Evolutionary conservation across 2,888 invertebrate genomes (phyloP).

Genomic region (Dynastes grantii): DNA sequence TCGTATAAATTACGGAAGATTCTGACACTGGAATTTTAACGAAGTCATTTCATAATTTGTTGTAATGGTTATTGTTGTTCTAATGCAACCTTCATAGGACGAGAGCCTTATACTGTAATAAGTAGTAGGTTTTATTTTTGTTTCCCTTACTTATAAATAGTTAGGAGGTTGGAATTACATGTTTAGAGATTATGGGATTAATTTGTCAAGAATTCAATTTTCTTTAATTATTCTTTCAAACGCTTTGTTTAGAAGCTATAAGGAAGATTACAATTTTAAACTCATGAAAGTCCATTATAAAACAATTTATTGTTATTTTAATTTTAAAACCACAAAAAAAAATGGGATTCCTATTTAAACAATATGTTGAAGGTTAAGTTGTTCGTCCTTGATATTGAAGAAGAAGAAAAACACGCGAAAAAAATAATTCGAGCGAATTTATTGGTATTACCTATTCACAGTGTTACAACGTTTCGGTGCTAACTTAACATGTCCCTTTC

Average conservation of each 20-base stretch:
- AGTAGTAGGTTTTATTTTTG: slow-evolving; percentile 5
- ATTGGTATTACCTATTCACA: no score
- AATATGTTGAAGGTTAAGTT: no score
- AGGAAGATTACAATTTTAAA: background rate
- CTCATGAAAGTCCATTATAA: no score
- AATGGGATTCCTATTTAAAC: no score
- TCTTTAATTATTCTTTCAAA: background rate
- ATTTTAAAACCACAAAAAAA: no score
- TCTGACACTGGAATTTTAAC: slow-evolving; percentile 67
- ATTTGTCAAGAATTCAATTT: slow-evolving; percentile 19
- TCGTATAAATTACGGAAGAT: slow-evolving; percentile 64
- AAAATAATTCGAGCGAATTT: no score
- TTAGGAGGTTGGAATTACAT: background rate
- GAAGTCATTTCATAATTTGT: slow-evolving; percentile 68
- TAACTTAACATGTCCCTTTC: no score
- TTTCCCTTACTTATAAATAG: background rate
- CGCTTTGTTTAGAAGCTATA: background rate
- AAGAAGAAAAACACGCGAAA: no score
- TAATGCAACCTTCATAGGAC: slow-evolving; percentile 57
- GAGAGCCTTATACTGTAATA: slow-evolving; percentile 1
- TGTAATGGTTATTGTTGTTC: slow-evolving; percentile 66
- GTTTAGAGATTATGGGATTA: background rate
- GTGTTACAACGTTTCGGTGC: no score
- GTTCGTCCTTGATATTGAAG: no score
- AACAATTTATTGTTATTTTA: no score